Base-by-base conservation (phyloP, 2,113 vertebrate genomes). In the Zosterops japonicus region DNA sequence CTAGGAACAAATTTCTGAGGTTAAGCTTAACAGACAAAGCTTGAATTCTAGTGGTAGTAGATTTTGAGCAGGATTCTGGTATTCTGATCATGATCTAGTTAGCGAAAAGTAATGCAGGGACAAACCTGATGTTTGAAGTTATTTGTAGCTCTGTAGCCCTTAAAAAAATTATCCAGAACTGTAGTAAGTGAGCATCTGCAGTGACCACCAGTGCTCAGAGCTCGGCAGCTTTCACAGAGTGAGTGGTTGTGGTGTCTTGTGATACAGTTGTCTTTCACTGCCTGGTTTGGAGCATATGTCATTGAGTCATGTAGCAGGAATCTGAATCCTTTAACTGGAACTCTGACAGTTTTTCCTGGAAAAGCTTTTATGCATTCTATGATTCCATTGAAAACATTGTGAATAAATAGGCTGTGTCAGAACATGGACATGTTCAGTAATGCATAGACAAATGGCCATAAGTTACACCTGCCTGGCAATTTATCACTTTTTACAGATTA, bases 221-320 rank as follows among this genome's bases (percentile, higher is more conserved):
- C 41, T 82, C 4, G 3, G 53, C 89, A 77, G 57, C 81, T 79
- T 22, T 76, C 11, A 1, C 23, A 24, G 50, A 36, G 55, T 0
- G 14, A 71, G 56, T 15, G 44, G 16, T 44, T 64, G 3, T 0
- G 1, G 20, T n/a, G 9, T 39, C 47, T 20, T 68, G 57, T 4
- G 4, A 23, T 63, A 13, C 25, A n/a, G 1, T 63, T 91, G 70
- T 71, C 49, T 67, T 76, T 20, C 5, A 1, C 35, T 3, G 8
- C 46, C 55, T 71, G 24, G 9, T 68, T 57, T 61, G 60, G 50
- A 74, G 46, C 23, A 11, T 76, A 74, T 90, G 59, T 85, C 55
- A 47, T 46, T 83, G 82, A 93, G 24, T 80, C 85, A 93, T 36
- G 35, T 33, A 75, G 39, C 28, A 96, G 82, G 82, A 94, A 81